Percentiles rank a stretch among this genome's conserved stretches.
These are phyloP conservation scores for Corythornis cristatus DNA, from an alignment of 2,113 vertebrate species.

Conservation along the genomic window DNA sequence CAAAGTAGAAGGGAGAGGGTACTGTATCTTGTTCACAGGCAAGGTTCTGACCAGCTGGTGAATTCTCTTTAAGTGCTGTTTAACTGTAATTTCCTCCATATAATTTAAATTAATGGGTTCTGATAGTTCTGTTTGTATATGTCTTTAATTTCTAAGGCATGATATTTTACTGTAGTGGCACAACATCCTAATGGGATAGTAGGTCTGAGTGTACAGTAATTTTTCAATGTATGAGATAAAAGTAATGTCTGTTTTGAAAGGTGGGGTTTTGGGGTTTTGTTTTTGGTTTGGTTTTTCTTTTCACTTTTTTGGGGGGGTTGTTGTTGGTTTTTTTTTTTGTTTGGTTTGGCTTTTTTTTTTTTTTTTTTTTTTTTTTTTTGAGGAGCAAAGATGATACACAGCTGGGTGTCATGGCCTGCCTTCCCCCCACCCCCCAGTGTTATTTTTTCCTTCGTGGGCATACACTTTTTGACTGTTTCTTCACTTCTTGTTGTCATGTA, in stretches of 20 bases:
- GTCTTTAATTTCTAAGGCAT: neutral
- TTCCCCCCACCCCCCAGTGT: no score
- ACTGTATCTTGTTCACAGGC: neutral
- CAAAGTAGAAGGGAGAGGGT: neutral
- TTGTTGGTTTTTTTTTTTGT: no score
- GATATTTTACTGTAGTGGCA: neutral
- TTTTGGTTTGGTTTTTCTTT: neutral
- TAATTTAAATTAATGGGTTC: neutral
- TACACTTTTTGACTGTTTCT: no score
- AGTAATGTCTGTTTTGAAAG: neutral
- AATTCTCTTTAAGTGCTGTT: neutral
- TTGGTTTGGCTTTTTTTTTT: no score
- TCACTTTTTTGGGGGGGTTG: no score
- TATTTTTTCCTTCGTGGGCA: no score
- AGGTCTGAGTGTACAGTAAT: neutral
- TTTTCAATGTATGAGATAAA: neutral
- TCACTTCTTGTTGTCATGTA: neutral
- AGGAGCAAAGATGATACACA: no score
- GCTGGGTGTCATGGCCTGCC: no score
- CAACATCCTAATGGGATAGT: neutral
- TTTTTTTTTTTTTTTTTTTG: no score
- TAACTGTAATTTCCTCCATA: neutral
- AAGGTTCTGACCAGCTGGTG: neutral
- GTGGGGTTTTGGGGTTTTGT: accelerated
- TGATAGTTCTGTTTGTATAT: neutral